A percentile compares a stretch with the other conserved stretches of the same genome.
phyloP scores from a whole-genome alignment of 2,797 vertebrate species.

The Nothura maculosa region DNA sequence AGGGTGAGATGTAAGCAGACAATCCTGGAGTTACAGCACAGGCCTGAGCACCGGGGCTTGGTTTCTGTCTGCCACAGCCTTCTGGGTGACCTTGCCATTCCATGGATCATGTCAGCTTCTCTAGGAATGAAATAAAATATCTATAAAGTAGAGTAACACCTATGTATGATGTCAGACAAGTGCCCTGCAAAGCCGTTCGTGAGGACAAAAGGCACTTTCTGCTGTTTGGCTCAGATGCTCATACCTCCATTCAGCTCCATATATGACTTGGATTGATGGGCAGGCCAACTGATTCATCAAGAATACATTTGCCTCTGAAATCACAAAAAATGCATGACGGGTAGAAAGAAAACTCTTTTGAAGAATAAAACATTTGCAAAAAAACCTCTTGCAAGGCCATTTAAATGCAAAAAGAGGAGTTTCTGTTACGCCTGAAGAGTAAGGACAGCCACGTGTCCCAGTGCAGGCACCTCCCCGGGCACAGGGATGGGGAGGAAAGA shows the following conservation, averaged over 20 bases:
- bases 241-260: not conserved
- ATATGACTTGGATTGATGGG: not conserved
- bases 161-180: not conserved
- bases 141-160: not conserved
- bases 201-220: not conserved
- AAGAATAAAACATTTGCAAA: not conserved
- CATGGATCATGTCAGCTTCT: not conserved
- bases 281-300: not conserved
- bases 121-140: not conserved
- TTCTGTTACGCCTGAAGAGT: not conserved
- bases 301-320: not conserved
- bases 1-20: not conserved
- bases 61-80: not conserved
- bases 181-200: not conserved
- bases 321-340: accelerated
- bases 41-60: accelerated
- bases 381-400: not conserved
- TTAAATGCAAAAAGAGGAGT: not conserved
- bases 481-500: not conserved
- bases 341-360: not conserved
- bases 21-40: not conserved
- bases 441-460: accelerated
- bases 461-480: not conserved
- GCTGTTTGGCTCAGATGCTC: not conserved
- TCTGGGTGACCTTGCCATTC: not conserved